These are phyloP conservation scores for Aphrophora alni DNA, from an alignment of 2,888 invertebrate species.

Conservation along the genomic window DNA sequence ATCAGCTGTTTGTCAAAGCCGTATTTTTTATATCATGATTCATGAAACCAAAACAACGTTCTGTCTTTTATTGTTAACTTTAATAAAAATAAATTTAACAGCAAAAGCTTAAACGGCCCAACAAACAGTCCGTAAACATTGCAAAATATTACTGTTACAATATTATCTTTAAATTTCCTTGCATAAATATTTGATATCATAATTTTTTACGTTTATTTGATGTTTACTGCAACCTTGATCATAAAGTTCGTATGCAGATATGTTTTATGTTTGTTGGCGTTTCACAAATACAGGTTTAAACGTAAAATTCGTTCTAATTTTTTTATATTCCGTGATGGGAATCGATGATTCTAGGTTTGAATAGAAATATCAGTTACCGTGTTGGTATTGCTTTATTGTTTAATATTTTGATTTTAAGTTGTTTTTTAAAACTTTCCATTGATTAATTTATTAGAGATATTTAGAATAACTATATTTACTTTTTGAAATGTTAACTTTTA, in stretches of 20 bases:
- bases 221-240: not conserved
- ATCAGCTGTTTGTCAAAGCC: too few relatives aligned
- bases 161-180: not conserved
- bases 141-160: not conserved
- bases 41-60: too few relatives aligned
- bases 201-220: not conserved
- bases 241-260: not conserved
- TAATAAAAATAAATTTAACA: not conserved
- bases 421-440: too few relatives aligned
- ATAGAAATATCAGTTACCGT: too few relatives aligned
- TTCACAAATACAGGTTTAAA: not conserved
- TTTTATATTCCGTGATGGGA: not conserved
- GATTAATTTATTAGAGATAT: too few relatives aligned
- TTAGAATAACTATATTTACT: too few relatives aligned
- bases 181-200: not conserved
- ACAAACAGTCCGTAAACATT: not conserved
- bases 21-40: too few relatives aligned
- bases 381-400: too few relatives aligned
- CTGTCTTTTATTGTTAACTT: not conserved
- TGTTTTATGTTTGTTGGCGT: not conserved
- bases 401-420: too few relatives aligned
- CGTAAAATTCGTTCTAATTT: not conserved
- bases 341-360: too few relatives aligned
- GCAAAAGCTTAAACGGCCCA: not conserved
- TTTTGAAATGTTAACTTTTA: too few relatives aligned